Evolutionary conservation across 2,113 vertebrate genomes (phyloP).

Genomic region (Lepus timidus): DNA sequence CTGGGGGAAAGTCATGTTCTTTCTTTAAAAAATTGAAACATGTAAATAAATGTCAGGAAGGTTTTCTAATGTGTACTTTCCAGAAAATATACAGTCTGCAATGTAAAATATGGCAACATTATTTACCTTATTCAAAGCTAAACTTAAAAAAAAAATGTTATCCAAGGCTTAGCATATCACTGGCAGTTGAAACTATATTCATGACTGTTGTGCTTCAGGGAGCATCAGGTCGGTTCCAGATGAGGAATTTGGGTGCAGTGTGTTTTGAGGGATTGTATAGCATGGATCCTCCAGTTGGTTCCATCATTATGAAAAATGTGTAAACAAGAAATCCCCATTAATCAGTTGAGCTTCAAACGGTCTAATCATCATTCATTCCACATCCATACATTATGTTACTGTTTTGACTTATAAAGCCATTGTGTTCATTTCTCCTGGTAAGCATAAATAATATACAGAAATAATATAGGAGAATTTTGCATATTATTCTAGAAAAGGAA

Average conservation of each 20-base stretch:
- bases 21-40: not conserved
- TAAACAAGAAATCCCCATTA: conserved; percentile 20
- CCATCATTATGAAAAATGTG: conserved; percentile 12
- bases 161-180: not conserved
- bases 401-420: conserved; percentile 1
- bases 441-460: conserved; percentile 22
- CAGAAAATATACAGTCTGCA: conserved; percentile 23
- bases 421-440: conserved; percentile 41
- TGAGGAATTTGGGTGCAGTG: not conserved
- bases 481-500: not conserved
- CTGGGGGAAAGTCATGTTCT: not conserved
- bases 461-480: not conserved
- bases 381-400: not conserved
- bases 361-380: conserved; percentile 45
- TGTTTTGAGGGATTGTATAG: not conserved
- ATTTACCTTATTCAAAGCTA: conserved; percentile 57
- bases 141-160: conserved; percentile 55
- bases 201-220: conserved; percentile 31
- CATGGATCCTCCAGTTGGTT: not conserved
- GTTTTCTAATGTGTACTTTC: conserved; percentile 4
- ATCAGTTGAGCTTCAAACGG: conserved; percentile 21
- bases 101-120: conserved; percentile 38
- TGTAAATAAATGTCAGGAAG: not conserved
- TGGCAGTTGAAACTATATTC: conserved; percentile 40
- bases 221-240: not conserved